phyloP scores from a whole-genome alignment of 2,888 invertebrate species.

The Harpalus rubripes region DNA sequence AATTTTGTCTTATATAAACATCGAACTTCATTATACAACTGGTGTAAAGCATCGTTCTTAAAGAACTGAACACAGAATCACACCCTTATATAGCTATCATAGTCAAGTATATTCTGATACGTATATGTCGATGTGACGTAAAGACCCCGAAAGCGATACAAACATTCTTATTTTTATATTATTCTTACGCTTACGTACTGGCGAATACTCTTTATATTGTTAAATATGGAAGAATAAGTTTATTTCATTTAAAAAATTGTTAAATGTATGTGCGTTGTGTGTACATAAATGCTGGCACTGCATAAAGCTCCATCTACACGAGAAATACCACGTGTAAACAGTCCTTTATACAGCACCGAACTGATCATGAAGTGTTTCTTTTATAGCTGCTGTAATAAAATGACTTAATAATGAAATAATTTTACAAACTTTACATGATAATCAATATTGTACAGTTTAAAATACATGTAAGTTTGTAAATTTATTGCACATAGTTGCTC shows the following conservation, averaged over 20 bases:
- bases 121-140: conserved; percentile 64
- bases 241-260: conserved; percentile 60
- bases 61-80: conserved; percentile 66
- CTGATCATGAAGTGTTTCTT: conserved; percentile 38
- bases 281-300: conserved; percentile 53
- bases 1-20: conserved; percentile 65
- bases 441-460: conserved; percentile 33
- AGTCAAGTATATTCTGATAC: conserved; percentile 60
- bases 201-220: conserved; percentile 49
- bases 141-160: conserved; percentile 57
- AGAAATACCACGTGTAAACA: conserved; percentile 3
- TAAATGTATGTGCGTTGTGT: conserved; percentile 63
- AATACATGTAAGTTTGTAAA: conserved; percentile 59
- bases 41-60: conserved; percentile 65
- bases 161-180: conserved; percentile 50
- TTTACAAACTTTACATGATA: conserved; percentile 48
- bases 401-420: conserved; percentile 53
- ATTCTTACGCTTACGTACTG: conserved; percentile 14
- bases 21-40: conserved; percentile 64
- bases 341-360: conserved; percentile 50
- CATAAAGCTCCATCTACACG: conserved; percentile 31
- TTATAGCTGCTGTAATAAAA: conserved; percentile 61
- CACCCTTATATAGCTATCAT: conserved; percentile 57
- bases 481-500: conserved; percentile 60
- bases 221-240: conserved; percentile 66